A percentile compares a stretch with the other conserved stretches of the same genome.
Conservation (phyloP, 2,113 vertebrate genomes). For the Rhipidura dahli region DNA sequence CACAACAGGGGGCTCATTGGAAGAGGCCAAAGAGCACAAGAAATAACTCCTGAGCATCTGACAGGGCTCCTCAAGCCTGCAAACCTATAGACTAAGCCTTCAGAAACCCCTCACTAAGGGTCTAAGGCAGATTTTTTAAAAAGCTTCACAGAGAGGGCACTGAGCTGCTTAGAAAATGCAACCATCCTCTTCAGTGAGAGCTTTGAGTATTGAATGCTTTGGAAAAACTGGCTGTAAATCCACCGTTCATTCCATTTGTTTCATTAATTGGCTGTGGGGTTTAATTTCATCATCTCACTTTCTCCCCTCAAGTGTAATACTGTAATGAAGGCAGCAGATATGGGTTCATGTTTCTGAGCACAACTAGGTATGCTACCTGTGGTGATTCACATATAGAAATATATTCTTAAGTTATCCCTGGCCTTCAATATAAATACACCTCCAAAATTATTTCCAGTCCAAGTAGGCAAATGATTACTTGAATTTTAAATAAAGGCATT, state of each 20-base stretch:
- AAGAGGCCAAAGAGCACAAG: not conserved
- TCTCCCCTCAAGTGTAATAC: not conserved
- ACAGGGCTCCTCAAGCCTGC: not conserved
- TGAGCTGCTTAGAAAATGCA: not conserved
- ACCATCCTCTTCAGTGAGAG: not conserved
- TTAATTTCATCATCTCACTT: constrained; percentile 25
- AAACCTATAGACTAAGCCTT: not conserved
- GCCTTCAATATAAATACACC: not conserved
- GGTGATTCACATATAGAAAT: not conserved
- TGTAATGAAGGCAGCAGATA: not conserved
- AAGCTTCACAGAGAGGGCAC: not conserved
- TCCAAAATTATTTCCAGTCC: not conserved
- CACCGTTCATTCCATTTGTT: not conserved
- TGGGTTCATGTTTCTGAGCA: not conserved
- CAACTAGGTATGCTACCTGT: not conserved
- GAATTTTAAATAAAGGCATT: constrained; percentile 2
- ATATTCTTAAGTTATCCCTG: not conserved
- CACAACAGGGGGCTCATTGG: not conserved
- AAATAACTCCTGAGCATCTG: not conserved
- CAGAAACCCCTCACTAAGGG: not conserved
- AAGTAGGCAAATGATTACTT: not conserved
- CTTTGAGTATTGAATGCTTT: not conserved
- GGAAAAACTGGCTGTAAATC: not conserved
- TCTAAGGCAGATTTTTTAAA: not conserved
- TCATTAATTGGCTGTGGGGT: not conserved